Percentiles rank a stretch among this genome's conserved stretches.
These are phyloP conservation scores for Phoxinus phoxinus DNA, from an alignment of 2,113 vertebrate genomes.

Conservation along the genomic window DNA sequence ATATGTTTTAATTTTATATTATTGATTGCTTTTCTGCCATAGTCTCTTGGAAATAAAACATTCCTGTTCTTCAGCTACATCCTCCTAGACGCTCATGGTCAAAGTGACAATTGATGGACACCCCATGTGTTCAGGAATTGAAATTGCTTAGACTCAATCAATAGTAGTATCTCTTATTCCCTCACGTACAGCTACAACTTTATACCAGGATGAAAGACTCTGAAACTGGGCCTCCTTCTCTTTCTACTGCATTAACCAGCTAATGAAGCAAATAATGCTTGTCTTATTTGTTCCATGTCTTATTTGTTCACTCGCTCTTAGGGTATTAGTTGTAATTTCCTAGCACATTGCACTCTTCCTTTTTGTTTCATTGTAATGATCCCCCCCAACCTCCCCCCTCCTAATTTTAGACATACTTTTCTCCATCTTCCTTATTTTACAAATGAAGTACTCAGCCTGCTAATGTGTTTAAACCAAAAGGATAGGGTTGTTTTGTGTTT, in stretches of 20 bases:
- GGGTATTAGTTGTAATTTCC: conserved; percentile 3
- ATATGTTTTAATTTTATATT: not conserved
- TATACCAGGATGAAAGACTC: not conserved
- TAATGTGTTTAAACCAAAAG: conserved; percentile 6
- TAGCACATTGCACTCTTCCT: not conserved
- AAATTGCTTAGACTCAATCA: conserved; percentile 24
- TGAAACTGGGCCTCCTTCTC: conserved; percentile 23
- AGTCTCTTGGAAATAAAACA: not conserved
- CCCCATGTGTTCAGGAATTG: not conserved
- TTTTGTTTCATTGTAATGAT: conserved; percentile 15
- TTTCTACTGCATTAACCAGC: conserved; percentile 31
- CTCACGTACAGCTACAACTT: conserved; percentile 19
- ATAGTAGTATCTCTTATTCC: conserved; percentile 24
- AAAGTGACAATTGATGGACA: not conserved
- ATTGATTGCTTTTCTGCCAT: not conserved
- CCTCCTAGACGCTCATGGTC: not conserved
- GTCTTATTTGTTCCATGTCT: conserved; percentile 44
- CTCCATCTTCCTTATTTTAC: not conserved
- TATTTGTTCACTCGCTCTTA: conserved; percentile 27
- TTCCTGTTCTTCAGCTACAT: not conserved
- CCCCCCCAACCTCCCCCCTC: too few relatives aligned
- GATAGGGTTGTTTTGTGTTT: not conserved
- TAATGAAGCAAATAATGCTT: conserved; percentile 46
- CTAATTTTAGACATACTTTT: conserved; percentile 13
- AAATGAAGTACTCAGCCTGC: not conserved